Evolutionary conservation across 2,113 vertebrate species (phyloP).

Genomic region (Noctilio leporinus): DNA sequence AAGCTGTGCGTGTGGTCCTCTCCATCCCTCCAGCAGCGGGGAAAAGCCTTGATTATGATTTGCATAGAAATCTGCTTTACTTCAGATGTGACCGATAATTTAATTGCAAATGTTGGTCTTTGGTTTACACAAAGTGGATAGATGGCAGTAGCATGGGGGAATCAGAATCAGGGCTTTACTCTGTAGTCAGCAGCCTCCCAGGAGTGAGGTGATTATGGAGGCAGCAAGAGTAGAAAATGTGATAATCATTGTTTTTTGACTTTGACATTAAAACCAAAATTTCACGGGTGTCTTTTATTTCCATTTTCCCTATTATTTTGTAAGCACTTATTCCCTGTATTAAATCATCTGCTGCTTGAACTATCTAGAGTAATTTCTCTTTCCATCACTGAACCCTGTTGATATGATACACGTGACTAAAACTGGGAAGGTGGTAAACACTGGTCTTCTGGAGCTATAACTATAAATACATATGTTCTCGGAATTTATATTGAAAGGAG

Average conservation of each 20-base stretch:
- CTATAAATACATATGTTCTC: neutral
- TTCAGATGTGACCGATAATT: neutral
- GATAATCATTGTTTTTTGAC: neutral
- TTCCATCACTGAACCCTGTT: neutral
- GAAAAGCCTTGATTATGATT: neutral
- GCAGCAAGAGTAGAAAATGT: neutral
- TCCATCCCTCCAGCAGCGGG: neutral
- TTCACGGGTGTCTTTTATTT: neutral
- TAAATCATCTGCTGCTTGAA: neutral
- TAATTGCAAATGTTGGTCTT: neutral
- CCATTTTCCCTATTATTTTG: neutral
- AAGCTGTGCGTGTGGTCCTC: neutral
- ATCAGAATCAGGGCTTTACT: neutral
- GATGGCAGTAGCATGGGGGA: neutral
- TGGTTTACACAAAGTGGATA: neutral
- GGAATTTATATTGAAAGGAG: neutral
- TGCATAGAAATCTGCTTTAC: neutral
- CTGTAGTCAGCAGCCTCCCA: neutral
- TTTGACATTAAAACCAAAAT: constrained; percentile 2
- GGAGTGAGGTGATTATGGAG: neutral
- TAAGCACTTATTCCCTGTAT: neutral
- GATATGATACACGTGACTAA: neutral
- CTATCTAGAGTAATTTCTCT: neutral
- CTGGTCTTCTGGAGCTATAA: neutral
- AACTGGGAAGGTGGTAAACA: neutral